A percentile compares a stretch with the other conserved stretches of the same genome.
phyloP scores from a whole-genome alignment of 2,888 invertebrate species.

The Zaprionus bogoriensis region DNA sequence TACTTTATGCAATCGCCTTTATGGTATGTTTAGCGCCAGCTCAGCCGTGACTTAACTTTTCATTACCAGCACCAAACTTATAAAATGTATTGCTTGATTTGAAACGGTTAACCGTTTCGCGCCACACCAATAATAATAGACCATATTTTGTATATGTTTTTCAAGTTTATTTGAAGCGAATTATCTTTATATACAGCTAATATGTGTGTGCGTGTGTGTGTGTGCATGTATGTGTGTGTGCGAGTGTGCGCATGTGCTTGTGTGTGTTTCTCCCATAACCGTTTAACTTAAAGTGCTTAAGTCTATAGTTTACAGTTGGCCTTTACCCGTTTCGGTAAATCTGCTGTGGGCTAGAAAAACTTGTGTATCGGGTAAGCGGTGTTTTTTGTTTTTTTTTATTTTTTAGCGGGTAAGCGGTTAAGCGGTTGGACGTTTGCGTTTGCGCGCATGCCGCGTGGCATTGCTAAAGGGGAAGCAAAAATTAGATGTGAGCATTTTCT shows the following conservation, averaged over 20 bases:
- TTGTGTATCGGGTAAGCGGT: conserved; percentile 43
- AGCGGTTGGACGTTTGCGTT: conserved; percentile 56
- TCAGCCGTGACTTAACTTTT: no score
- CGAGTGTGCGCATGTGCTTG: conserved; percentile 8
- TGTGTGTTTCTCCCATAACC: conserved; percentile 55
- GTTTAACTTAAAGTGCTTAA: conserved; percentile 20
- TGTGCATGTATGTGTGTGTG: conserved; percentile 4
- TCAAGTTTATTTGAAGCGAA: conserved; percentile 58
- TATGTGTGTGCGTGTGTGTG: conserved; percentile 1
- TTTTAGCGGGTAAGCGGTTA: conserved; percentile 59
- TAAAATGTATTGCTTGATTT: background rate
- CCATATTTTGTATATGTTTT: conserved; percentile 8
- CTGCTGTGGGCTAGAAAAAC: conserved; percentile 30
- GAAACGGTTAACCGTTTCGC: conserved; percentile 36
- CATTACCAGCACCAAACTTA: background rate
- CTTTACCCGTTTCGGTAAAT: conserved; percentile 50
- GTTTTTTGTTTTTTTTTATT: conserved; percentile 7
- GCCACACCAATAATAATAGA: conserved; percentile 9
- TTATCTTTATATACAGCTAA: conserved; percentile 59
- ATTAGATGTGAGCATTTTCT: conserved; percentile 35
- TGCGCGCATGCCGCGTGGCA: conserved; percentile 66
- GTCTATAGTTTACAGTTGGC: conserved; percentile 35
- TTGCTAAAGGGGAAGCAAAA: conserved; percentile 71
- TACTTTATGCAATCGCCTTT: background rate
- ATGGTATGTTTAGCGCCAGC: no score